Base-by-base conservation (phyloP, 2,797 vertebrate species). In the Poeciliopsis presidionis region DNA sequence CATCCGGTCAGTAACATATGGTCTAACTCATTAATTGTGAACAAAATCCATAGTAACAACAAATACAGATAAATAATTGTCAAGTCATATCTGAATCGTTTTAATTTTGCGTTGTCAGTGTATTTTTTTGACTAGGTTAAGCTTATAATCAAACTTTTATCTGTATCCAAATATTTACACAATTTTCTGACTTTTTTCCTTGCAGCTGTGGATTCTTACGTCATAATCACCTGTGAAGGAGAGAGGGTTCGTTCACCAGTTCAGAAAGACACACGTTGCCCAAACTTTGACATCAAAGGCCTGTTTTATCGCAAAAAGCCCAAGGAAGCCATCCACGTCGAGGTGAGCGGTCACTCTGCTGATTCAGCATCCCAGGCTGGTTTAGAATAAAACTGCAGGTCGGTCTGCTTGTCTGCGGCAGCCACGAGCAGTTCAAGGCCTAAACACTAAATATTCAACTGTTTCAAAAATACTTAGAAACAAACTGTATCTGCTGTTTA, bases 231-330 rank as follows among this genome's bases (percentile, higher is more conserved):
- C 80, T 98, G 97, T 0, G 98, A 98, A 87, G 97, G 98, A 1
- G 95, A 96, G 65, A 94, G 96, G 72, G 96, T 99, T 57, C 95
- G 95, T 11, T 98, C 97, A 0, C 92, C 96, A 0, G 95, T 97
- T 79, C 90, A 96, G 36, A 98, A 96, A 90, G 96, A 96, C 89
- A 96, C 95, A 0, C 89, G 96, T 0, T 92, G 94, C 2, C 98
- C 98, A 0, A 96, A 96, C 89, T 98, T 98, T 5, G 95, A 99
- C 0, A 90, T 97, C 81, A 99, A 98, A 93, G 97, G 96, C 11
- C 80, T 99, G 86, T 99, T 99, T 91, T 99, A 97, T 88, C 96
- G 97, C 80, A 98, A 97, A 95, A 98, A 98, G 78, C 96, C 96
- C 0, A 95, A 95, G 79, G 95, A 97, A 1, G 96, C 96, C 20